A percentile compares a stretch with the other conserved stretches of the same genome.
These are phyloP conservation scores for Papilio polyxenes DNA, from an alignment of 1,140 invertebrate genomes.

Conservation along the genomic window DNA sequence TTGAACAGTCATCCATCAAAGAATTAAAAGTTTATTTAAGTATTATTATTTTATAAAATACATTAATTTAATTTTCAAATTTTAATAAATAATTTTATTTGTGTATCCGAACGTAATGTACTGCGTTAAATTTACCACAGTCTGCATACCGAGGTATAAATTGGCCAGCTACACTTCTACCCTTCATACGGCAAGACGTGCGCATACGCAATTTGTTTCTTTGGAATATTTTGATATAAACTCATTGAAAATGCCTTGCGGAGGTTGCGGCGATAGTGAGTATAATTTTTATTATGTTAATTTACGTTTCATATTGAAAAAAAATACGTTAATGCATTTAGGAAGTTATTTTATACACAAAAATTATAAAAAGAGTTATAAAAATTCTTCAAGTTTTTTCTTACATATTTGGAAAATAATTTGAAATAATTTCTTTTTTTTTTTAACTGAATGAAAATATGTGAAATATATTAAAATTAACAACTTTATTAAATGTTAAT, in stretches of 20 bases:
- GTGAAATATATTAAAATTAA: too few species aligned
- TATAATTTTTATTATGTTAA: conserved; percentile 38
- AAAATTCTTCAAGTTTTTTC: too few species aligned
- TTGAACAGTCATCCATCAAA: too few species aligned
- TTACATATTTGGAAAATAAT: too few species aligned
- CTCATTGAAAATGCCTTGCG: conserved; percentile 72
- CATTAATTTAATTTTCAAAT: not conserved
- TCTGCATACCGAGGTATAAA: conserved; percentile 34
- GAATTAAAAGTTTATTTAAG: too few species aligned
- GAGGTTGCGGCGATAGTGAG: conserved; percentile 76
- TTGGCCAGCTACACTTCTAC: conserved; percentile 28
- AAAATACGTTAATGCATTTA: not conserved
- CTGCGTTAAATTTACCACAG: conserved; percentile 26
- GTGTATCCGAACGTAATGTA: conserved; percentile 28
- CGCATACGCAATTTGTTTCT: conserved; percentile 16
- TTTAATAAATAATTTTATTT: conserved; percentile 17
- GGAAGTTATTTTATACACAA: too few species aligned
- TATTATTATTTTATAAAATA: too few species aligned
- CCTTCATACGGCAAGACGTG: not conserved
- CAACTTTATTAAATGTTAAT: too few species aligned
- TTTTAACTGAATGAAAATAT: too few species aligned
- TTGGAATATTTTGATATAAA: conserved; percentile 37
- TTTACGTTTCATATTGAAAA: not conserved
- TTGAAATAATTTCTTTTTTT: too few species aligned
- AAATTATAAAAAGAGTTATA: too few species aligned